Percentiles rank a stretch among this genome's conserved stretches.
Evolutionary conservation across 2,797 vertebrate genomes (phyloP).

Genomic region (Tapirus indicus): DNA sequence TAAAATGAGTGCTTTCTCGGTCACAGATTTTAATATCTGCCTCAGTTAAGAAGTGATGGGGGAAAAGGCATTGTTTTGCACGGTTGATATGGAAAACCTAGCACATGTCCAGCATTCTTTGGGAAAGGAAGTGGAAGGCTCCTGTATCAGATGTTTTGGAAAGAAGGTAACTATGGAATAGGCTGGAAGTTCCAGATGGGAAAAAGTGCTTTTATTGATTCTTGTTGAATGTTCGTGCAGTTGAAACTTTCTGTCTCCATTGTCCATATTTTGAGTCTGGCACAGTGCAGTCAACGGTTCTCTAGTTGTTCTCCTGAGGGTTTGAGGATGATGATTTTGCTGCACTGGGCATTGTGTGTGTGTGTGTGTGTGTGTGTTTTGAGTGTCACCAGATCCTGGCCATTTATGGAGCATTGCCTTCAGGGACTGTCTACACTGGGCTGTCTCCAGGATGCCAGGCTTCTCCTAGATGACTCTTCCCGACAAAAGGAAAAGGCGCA

Average conservation of each 20-base stretch:
- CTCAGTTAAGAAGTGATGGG: background rate
- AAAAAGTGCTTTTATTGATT: constrained; percentile 71
- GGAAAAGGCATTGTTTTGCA: constrained; percentile 18
- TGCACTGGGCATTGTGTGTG: constrained; percentile 67
- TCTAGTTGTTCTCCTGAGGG: constrained; percentile 41
- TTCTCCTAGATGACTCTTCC: constrained; percentile 80
- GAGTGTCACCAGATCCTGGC: constrained; percentile 81
- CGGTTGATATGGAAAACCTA: constrained; percentile 56
- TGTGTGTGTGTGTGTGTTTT: constrained; percentile 65
- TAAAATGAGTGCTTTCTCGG: background rate
- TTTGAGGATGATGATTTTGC: constrained; percentile 42
- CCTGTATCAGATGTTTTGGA: constrained; percentile 61
- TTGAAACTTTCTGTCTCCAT: constrained; percentile 74
- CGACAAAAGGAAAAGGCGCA: constrained; percentile 86
- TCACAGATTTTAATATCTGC: constrained; percentile 19
- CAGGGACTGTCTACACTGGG: constrained; percentile 86
- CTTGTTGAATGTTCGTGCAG: constrained; percentile 72
- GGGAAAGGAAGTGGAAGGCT: constrained; percentile 59
- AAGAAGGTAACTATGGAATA: background rate
- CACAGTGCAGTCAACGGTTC: background rate
- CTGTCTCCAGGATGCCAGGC: constrained; percentile 83
- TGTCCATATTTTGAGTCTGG: constrained; percentile 52
- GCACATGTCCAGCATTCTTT: constrained; percentile 49
- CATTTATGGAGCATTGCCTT: constrained; percentile 83
- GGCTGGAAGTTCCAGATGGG: constrained; percentile 30